Base-by-base conservation (phyloP, 1,140 invertebrate genomes). In the Leptopilina clavipes region DNA sequence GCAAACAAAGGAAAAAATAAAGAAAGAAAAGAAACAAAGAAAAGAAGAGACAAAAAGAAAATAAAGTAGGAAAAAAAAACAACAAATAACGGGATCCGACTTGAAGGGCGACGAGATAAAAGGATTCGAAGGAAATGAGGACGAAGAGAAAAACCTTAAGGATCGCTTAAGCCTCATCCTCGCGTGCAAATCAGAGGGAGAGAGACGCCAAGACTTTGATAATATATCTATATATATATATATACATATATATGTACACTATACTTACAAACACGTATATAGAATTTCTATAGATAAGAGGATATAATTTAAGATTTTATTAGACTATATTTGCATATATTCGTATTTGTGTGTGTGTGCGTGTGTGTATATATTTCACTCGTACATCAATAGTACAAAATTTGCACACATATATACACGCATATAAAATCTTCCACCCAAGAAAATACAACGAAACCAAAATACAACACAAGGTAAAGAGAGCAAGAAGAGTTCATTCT, bases 381-480 rank as follows among this genome's bases (percentile, higher is more conserved):
- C 59, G 54, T 71, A 74, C 48, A 74, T 31, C 10, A 3, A 75
- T 18, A 37, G 25, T 31, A 31, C 25, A 31, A 31, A n/a, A 2
- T 31, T 31, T 31, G 25, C 25, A 31, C 31, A 73, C 25, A 40
- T 74, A 77, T 44, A 77, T 19, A 82, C 52, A 72, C 72, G 77
- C 76, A 65, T 25, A 65, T 12, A 65, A 85, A 84, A 85, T 81
- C 82, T 87, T 89, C 87, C 88, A 89, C 84, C 86, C 88, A 87
- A 81, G 75, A 85, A 79, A 84, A 86, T 89, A 90, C 89, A 90
- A 90, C 89, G 88, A 90, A 90, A 90, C 88, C 89, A 6, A n/a
- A 90, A 90, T 90, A 89, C 82, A 89, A 84, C 76, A 89, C 87
- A 90, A 90, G 88, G 87, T 90, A 86, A 82, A 85, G 9, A 40